phyloP scores from a whole-genome alignment of 1,140 invertebrate species.

The Elysia chlorotica region DNA sequence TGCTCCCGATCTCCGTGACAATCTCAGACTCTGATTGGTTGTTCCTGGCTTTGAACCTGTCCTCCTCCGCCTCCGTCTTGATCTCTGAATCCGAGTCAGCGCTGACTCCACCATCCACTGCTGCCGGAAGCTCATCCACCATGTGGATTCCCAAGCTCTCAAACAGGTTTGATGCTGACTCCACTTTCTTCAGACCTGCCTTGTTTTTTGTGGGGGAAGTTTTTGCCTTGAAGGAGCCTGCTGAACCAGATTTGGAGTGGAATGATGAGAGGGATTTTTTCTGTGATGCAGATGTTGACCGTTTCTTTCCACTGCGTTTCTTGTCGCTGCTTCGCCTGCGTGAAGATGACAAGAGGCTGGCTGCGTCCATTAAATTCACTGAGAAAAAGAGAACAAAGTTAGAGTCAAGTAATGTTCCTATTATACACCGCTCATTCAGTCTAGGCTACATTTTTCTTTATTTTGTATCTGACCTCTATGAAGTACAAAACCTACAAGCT shows the following conservation, averaged over 20 bases:
- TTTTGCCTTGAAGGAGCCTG: too few relatives aligned
- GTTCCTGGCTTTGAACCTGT: neutral
- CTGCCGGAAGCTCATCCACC: constrained; percentile 7
- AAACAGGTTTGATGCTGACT: constrained; percentile 11
- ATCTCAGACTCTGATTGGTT: constrained; percentile 19
- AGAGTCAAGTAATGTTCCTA: too few relatives aligned
- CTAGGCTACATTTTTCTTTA: too few relatives aligned
- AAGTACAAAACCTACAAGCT: too few relatives aligned
- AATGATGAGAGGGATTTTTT: neutral
- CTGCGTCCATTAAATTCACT: constrained; percentile 26
- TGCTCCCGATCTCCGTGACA: constrained; percentile 10
- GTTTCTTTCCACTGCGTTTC: too few relatives aligned
- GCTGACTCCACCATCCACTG: neutral
- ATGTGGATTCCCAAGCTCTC: constrained; percentile 9
- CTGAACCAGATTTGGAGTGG: neutral
- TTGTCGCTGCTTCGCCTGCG: too few relatives aligned
- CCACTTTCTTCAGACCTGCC: too few relatives aligned
- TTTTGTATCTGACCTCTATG: too few relatives aligned
- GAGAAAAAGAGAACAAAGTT: neutral
- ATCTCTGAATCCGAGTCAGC: constrained; percentile 26
- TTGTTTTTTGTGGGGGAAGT: too few relatives aligned
- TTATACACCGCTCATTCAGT: too few relatives aligned
- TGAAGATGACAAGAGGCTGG: neutral
- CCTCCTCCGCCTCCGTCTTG: constrained; percentile 10
- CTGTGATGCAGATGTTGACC: neutral